Evolutionary conservation across 2,797 vertebrate genomes (phyloP), one percentile per base, ranked within the genome.

Genomic region (Aselliscus stoliczkanus): DNA sequence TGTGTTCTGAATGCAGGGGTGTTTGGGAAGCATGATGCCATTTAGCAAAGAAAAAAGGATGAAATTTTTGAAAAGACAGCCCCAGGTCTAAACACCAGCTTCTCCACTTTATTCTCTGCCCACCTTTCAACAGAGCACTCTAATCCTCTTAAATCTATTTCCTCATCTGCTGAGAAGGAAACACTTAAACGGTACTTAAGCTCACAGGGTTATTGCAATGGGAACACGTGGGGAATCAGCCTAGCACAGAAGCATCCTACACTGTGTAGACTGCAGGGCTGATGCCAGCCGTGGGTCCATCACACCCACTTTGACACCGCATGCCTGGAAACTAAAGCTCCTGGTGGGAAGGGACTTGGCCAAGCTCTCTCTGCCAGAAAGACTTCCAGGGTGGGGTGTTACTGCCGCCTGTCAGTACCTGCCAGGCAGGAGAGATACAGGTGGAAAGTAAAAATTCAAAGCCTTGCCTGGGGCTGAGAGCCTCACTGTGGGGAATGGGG

Each of bases 31-130:
- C 5, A 21, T 4, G 29, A 54, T 21, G 31, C 25, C 21, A 3
- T 58, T 72, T 42, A 65, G 31, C n/a, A 67, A 44, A 84, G 73
- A 72, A 77, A 21, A 70, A 73, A 44, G 15, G 29, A 13, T 1
- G 42, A 64, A 54, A 85, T 94, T 92, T 89, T 80, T 85, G 1
- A 42, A 93, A 94, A 96, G 52, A 88, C 21, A 58, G n/a, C 15
- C 14, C n/a, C 31, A 18, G 13, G 34, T 92, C 27, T 82, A 72
- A 87, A 94, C 0, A 20, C 23, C 54, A 29, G 58, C 4, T 47
- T 95, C 31, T n/a, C 64, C 31, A 42, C 60, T 50, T 64, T 65
- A 81, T 29, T 72, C 54, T 84, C 58, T 70, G 47, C 47, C 58
- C 62, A 81, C 72, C 83, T 89, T 90, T 86, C 85, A 47, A 39